These are phyloP conservation scores for Columba livia DNA, from an alignment of 2,113 vertebrate species.

Conservation along the genomic window DNA sequence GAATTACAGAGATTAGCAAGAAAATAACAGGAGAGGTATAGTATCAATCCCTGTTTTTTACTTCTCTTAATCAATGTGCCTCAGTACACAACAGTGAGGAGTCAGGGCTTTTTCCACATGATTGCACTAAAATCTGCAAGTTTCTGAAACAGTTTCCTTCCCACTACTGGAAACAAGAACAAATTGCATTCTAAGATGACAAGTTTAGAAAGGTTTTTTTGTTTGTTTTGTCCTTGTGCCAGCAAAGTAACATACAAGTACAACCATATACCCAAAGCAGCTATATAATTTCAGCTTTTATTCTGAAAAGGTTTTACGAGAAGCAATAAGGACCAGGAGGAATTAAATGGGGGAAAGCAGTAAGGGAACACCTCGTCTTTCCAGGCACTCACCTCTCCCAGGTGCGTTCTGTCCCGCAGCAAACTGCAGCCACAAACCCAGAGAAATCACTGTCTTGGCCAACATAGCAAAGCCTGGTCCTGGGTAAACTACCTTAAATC, in stretches of 20 bases:
- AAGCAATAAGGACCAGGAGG: background rate
- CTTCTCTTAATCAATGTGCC: background rate
- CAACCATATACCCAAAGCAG: background rate
- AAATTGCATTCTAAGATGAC: background rate
- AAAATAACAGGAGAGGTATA: background rate
- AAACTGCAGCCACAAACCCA: constrained; percentile 62
- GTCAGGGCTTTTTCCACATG: accelerated
- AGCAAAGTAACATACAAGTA: background rate
- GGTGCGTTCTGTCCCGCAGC: constrained; percentile 44
- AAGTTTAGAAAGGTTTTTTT: background rate
- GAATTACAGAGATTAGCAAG: background rate
- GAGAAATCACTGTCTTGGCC: constrained; percentile 33
- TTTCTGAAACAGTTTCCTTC: background rate
- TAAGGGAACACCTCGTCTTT: accelerated
- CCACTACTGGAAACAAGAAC: background rate
- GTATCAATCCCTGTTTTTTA: accelerated
- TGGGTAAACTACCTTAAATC: background rate
- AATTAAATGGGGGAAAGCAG: accelerated
- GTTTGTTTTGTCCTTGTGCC: background rate
- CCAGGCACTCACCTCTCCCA: constrained; percentile 66
- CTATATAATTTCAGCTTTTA: background rate
- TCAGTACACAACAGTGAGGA: accelerated
- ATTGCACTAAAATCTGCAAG: background rate
- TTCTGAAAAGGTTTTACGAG: background rate
- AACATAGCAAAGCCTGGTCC: constrained; percentile 63